Evolutionary conservation across 2,888 invertebrate species (phyloP).

Genomic region (Sepioteuthis lessoniana): DNA sequence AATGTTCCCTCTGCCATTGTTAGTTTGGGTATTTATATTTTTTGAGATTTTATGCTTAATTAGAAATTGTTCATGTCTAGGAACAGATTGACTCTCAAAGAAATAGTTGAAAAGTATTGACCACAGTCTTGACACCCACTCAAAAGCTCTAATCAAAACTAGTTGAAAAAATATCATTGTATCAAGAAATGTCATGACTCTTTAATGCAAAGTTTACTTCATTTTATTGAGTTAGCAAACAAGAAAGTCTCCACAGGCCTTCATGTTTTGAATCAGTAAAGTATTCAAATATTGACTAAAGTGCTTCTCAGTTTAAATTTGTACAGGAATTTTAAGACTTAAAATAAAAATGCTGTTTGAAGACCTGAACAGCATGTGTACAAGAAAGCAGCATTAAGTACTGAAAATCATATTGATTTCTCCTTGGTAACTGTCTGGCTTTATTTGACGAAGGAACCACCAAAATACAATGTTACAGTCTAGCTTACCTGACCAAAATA

Average conservation of each 20-base stretch:
- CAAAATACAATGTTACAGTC: neutral
- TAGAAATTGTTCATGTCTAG: no score
- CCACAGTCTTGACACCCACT: no score
- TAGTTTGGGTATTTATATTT: no score
- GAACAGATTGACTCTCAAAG: no score
- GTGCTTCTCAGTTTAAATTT: neutral
- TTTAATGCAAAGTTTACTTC: neutral
- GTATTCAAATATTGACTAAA: conserved; percentile 2
- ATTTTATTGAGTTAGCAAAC: neutral
- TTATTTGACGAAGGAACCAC: neutral
- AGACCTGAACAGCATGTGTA: neutral
- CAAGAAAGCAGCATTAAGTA: neutral
- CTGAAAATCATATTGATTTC: conserved; percentile 2
- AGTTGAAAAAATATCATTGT: no score
- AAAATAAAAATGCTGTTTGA: neutral
- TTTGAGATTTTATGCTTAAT: no score
- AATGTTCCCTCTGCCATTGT: no score
- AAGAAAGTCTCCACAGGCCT: neutral
- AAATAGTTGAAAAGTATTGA: no score
- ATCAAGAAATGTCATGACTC: neutral
- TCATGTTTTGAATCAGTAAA: neutral
- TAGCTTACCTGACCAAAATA: neutral
- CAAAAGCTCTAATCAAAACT: no score
- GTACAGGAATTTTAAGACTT: neutral
- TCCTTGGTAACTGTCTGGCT: neutral